Evolutionary conservation across 2,888 invertebrate species (phyloP), one percentile per base, ranked within the genome.

Genomic region (Serrognathus titanus): DNA sequence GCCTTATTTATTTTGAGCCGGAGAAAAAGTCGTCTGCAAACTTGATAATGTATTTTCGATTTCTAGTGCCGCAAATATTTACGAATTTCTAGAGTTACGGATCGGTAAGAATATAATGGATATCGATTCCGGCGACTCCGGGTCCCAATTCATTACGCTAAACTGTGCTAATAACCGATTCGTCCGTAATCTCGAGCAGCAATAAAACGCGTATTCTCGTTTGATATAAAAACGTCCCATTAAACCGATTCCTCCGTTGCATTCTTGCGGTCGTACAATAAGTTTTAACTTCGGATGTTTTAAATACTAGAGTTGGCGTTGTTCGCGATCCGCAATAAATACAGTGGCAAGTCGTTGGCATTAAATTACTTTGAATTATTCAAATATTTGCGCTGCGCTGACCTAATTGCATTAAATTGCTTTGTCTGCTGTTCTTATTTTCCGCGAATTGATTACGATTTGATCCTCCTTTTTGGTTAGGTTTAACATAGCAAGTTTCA

Each of bases 41-140:
- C 48, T 48, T 48, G 48, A 48, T 48, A 48, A 48, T 48, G 48
- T 48, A 48, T 48, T 48, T 48, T 48, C 48, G 43, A 43, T 43
- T 43, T 16, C n/a, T 43, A 43, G 16, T 8, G 43, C 20, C 20
- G 43, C 43, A 43, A 43, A 43, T 43, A 43, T 43, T 43, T 43
- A 43, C 43, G 12, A 43, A 43, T 16, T 43, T 43, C 43, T 43
- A 43, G 43, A 43, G 43, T 43, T 43, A 43, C 43, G 43, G 20
- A 43, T 9, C 43, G 43, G 16, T 20, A 43, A 4, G 20, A 20
- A 43, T 20, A 43, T 43, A 43, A 43, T 43, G 43, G 43, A 43
- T 43, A 43, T 43, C 43, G 43, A 43, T 43, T 16, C 43, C 16
- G 16, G n/a, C 9, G 16, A 8, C 16, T 9, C 16, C 13, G 16